These are phyloP conservation scores for Glossophaga mutica DNA, from an alignment of 2,797 vertebrate genomes.

Conservation along the genomic window DNA sequence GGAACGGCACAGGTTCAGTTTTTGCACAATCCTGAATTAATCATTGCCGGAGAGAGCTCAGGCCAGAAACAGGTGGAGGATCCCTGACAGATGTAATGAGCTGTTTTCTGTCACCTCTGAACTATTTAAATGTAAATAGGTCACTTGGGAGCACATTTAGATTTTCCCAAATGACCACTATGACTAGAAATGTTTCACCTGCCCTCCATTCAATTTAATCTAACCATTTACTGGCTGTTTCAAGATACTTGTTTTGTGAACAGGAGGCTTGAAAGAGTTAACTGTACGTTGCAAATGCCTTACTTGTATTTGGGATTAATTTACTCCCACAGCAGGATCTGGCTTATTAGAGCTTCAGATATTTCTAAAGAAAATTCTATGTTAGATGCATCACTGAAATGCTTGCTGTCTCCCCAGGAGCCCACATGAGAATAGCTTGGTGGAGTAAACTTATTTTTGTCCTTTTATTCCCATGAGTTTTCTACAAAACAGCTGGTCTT, in stretches of 20 bases:
- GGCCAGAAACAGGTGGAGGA: neutral
- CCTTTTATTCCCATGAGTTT: slow-evolving; percentile 49
- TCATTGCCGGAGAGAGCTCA: neutral
- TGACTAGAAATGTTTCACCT: neutral
- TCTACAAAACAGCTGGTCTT: slow-evolving; percentile 61
- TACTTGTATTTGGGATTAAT: slow-evolving; percentile 51
- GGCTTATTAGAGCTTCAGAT: slow-evolving; percentile 56
- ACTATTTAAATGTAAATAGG: slow-evolving; percentile 5
- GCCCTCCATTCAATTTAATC: neutral
- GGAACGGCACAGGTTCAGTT: neutral
- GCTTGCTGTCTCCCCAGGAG: neutral
- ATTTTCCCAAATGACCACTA: neutral
- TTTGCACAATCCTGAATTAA: neutral
- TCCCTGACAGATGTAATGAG: neutral
- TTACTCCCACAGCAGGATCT: slow-evolving; percentile 51
- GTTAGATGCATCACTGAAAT: slow-evolving; percentile 39
- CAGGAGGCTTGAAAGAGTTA: slow-evolving; percentile 47
- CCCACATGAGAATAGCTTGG: neutral
- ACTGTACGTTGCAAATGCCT: slow-evolving; percentile 36
- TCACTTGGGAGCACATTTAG: slow-evolving; percentile 3
- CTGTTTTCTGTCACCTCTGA: slow-evolving; percentile 33
- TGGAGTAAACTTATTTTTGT: slow-evolving; percentile 59
- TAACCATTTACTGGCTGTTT: neutral
- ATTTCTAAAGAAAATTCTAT: slow-evolving; percentile 68
- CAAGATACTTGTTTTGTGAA: neutral